These are phyloP conservation scores for Eurypyga helias DNA, from an alignment of 2,113 vertebrate species.

Conservation along the genomic window DNA sequence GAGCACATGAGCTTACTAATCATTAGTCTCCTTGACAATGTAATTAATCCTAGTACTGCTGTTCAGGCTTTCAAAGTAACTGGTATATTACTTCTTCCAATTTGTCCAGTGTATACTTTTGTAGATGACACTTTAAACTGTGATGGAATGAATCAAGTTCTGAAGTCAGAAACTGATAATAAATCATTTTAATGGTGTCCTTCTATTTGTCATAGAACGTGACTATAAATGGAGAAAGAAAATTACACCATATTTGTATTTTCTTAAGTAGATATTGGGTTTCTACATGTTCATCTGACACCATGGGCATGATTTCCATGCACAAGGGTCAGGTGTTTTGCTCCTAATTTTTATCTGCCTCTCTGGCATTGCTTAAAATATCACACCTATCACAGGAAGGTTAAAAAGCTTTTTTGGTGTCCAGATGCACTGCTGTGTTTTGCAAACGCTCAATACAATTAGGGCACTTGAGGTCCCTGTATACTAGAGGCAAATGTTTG, in stretches of 20 bases:
- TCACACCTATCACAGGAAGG: background rate
- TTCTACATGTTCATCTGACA: background rate
- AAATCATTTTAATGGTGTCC: background rate
- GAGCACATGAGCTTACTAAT: background rate
- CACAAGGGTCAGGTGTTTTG: background rate
- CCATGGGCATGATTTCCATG: background rate
- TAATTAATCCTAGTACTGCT: background rate
- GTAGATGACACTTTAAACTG: background rate
- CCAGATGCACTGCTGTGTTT: background rate
- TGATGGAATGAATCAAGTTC: background rate
- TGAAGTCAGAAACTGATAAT: background rate
- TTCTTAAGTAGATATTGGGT: background rate
- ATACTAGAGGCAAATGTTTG: background rate
- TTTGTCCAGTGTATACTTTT: background rate
- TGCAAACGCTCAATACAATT: background rate
- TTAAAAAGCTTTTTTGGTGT: background rate
- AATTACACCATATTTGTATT: background rate
- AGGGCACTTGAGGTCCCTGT: background rate
- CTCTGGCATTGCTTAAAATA: background rate
- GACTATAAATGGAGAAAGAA: background rate
- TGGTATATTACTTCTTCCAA: background rate
- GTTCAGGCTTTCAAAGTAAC: background rate
- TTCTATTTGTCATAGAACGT: background rate
- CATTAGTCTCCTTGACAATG: background rate
- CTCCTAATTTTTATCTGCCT: background rate